Percentiles rank a stretch among this genome's conserved stretches.
phyloP scores from a whole-genome alignment of 2,888 invertebrate genomes.

The Hyalella azteca region DNA sequence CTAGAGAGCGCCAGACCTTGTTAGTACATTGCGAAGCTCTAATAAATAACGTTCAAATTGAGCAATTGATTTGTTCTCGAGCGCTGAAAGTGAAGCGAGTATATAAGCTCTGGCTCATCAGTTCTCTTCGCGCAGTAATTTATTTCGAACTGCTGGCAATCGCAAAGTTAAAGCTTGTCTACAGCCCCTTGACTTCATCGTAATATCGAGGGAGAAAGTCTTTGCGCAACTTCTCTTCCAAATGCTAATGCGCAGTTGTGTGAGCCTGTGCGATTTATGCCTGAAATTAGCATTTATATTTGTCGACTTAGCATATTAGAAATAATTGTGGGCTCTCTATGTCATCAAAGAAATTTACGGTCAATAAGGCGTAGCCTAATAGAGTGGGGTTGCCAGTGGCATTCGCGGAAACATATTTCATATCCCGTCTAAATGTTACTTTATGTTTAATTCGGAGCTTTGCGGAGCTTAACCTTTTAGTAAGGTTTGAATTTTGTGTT shows the following conservation, averaged over 20 bases:
- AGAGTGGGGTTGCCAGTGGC: constrained; percentile 33
- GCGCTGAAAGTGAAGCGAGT: constrained; percentile 1
- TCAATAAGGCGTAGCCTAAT: constrained; percentile 34
- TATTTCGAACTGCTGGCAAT: constrained; percentile 19
- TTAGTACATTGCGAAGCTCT: background rate
- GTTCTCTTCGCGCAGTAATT: constrained; percentile 14
- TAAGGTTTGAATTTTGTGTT: constrained; percentile 32
- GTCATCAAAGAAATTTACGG: constrained; percentile 23
- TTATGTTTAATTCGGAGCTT: constrained; percentile 34
- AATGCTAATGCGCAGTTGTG: constrained; percentile 7
- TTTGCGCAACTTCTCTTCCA: background rate
- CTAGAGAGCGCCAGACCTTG: background rate
- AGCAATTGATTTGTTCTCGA: constrained; percentile 35
- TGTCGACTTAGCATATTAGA: constrained; percentile 37
- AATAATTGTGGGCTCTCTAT: constrained; percentile 34
- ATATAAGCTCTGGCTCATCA: constrained; percentile 9
- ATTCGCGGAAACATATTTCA: constrained; percentile 20
- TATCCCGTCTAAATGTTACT: constrained; percentile 25
- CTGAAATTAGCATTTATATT: constrained; percentile 27
- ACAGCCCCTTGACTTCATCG: constrained; percentile 20
- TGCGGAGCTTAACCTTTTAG: constrained; percentile 31
- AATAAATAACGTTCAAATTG: constrained; percentile 22
- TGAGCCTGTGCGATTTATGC: constrained; percentile 17
- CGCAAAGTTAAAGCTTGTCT: constrained; percentile 24
- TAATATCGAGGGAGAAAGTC: constrained; percentile 18